phyloP scores from a whole-genome alignment of 2,113 vertebrate genomes.

The chimpanzee (Pan troglodytes) region NHGRI_mPanTro3-v2.1_pri NC_072404.2:111872001-111872500 shows the following conservation, averaged over 20 bases:
- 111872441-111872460: not conserved
- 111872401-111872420: not conserved
- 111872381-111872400: no score
- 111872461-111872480: not conserved
- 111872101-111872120: no score
- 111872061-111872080: no score
- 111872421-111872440: no score
- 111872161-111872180: no score
- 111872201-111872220: not conserved
- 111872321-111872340: not conserved
- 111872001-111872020: no score
- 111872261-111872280: not conserved
- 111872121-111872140: no score
- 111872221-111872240: not conserved
- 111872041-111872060: no score
- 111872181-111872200: no score
- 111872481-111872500: not conserved
- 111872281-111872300: not conserved
- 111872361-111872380: not conserved
- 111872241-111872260: not conserved
- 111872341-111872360: not conserved
- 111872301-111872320: not conserved
- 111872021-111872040: no score
- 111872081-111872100: no score
- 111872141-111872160: no score